These are phyloP conservation scores for Brachypodius melanocephalos DNA, from an alignment of 2,113 vertebrate genomes.

Conservation along the genomic window DNA sequence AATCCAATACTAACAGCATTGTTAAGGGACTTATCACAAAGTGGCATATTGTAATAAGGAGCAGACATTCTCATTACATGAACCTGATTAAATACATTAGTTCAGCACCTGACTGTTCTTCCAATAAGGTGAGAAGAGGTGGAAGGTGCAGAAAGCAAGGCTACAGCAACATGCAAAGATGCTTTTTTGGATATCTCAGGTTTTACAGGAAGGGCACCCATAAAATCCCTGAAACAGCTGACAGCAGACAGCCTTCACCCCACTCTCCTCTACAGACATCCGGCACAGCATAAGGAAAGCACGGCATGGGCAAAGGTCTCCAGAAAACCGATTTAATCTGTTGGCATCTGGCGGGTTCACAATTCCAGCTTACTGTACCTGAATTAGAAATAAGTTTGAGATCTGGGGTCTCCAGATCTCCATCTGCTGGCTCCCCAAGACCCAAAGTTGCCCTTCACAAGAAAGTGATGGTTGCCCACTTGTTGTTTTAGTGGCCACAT, in stretches of 20 bases:
- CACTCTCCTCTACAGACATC: neutral
- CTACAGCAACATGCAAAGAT: neutral
- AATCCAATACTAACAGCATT: neutral
- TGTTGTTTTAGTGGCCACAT: neutral
- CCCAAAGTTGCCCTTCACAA: neutral
- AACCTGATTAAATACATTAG: neutral
- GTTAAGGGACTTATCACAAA: neutral
- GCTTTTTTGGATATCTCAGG: neutral
- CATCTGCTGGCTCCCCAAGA: neutral
- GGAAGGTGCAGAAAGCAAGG: neutral
- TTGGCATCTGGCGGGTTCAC: neutral
- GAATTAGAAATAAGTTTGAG: neutral
- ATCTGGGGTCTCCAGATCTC: neutral
- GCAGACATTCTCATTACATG: neutral
- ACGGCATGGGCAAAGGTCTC: neutral
- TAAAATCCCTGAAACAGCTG: neutral
- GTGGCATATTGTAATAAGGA: neutral
- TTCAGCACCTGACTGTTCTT: neutral
- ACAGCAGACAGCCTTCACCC: neutral
- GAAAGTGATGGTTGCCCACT: neutral
- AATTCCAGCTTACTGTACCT: neutral
- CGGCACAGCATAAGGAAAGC: neutral
- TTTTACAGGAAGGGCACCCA: accelerated
- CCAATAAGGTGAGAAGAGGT: neutral
- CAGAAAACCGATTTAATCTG: accelerated